Base-by-base conservation (phyloP, 2,888 invertebrate genomes). In the Tenthredo scrophulariae region DNA sequence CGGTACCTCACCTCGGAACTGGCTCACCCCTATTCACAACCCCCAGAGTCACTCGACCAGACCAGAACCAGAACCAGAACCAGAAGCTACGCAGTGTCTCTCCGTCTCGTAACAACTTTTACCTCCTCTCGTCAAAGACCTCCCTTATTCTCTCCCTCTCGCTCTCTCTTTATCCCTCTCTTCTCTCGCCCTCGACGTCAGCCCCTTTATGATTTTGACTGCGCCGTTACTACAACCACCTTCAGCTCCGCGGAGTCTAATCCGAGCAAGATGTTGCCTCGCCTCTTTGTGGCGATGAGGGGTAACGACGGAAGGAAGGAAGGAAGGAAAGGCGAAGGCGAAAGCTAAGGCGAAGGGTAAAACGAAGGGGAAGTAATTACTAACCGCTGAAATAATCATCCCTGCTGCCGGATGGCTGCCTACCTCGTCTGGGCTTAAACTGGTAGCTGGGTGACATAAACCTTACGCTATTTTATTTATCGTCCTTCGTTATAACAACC, bases 331-430 rank as follows among this genome's bases (percentile, higher is more conserved):
- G 79, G 13, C 50, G 70, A 82, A 85, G 88, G 88, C 87, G 88
- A 89, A 89, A 91, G 90, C 88, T 89, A 89, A 67, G 83, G 22
- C 70, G 72, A 74, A 85, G 88, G 88, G 87, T 88, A 89, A 89
- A 91, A 90, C 88, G 89, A 89, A 88, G 90, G 89, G 89, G 89
- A 91, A 91, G 90, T 92, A 92, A 92, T 92, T 92, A 91, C 91
- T 90, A 89, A 90, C 89, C 90, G 89, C 90, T 90, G 89, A 90
- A 91, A 91, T 91, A 91, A 91, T 91, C 90, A 90, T 91, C 87
- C 88, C 62, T 82, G 85, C 85, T 82, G 50, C 87, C 70, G 62
- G 80, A 62, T 80, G 58, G 83, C 67, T 70, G 83, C 83, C 67
- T 82, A 29, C 50, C 50, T 77, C 33, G 18, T 50, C 50, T 29